These are phyloP conservation scores for Stenolophus ochropezus DNA, from an alignment of 2,888 invertebrate genomes.

Conservation along the genomic window DNA sequence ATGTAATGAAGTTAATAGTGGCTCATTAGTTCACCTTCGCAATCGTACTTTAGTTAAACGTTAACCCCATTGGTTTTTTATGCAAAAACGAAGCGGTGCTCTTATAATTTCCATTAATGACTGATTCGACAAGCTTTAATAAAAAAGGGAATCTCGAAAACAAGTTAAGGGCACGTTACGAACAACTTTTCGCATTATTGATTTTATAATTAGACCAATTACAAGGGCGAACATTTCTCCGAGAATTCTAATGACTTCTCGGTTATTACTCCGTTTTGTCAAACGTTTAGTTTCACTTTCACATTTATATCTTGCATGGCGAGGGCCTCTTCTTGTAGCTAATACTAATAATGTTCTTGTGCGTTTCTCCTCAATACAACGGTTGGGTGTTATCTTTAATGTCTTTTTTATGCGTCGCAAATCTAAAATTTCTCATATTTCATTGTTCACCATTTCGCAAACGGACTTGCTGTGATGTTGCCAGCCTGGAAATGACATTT, in stretches of 20 bases:
- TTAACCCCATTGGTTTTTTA: background rate
- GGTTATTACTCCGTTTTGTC: conserved; percentile 34
- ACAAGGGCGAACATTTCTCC: conserved; percentile 38
- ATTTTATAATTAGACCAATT: conserved; percentile 50
- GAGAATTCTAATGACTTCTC: conserved; percentile 44
- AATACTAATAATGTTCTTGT: conserved; percentile 46
- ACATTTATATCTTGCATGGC: conserved; percentile 30
- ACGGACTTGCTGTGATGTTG: conserved; percentile 22
- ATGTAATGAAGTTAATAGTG: conserved; percentile 43
- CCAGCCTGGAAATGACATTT: conserved; percentile 33
- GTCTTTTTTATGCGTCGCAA: conserved; percentile 45
- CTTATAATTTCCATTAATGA: conserved; percentile 50
- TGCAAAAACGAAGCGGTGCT: conserved; percentile 19
- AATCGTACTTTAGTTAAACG: conserved; percentile 38
- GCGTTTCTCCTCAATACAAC: conserved; percentile 26
- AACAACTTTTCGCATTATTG: conserved; percentile 44
- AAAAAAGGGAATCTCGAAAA: conserved; percentile 42
- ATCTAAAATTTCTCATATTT: conserved; percentile 36
- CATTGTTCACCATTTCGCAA: conserved; percentile 29
- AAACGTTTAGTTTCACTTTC: conserved; percentile 50
- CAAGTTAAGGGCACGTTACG: conserved; percentile 46
- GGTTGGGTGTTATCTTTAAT: conserved; percentile 35
- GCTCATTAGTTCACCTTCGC: conserved; percentile 42
- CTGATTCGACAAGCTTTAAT: conserved; percentile 46
- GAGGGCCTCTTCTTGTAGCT: conserved; percentile 4